These are phyloP conservation scores for Fregata magnificens DNA, from an alignment of 2,113 vertebrate genomes.

Conservation along the genomic window DNA sequence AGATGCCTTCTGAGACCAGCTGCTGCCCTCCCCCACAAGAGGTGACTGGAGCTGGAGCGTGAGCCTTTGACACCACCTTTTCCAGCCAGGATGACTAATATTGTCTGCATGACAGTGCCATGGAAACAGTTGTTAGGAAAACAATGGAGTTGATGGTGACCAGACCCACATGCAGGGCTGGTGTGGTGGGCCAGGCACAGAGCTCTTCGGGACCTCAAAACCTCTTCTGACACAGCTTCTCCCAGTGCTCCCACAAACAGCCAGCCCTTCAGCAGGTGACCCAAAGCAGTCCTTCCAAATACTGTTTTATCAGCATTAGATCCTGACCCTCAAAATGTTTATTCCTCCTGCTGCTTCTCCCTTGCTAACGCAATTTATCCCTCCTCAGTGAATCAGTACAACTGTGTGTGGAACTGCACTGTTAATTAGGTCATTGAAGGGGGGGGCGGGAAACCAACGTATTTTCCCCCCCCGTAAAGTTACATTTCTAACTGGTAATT, in stretches of 20 bases:
- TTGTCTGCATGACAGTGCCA: neutral
- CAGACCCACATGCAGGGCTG: neutral
- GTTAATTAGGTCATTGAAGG: neutral
- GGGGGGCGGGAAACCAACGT: neutral
- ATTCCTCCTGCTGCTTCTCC: neutral
- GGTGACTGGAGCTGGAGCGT: neutral
- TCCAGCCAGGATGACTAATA: neutral
- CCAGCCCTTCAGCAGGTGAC: neutral
- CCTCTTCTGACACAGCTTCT: neutral
- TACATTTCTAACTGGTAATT: neutral
- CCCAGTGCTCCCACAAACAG: neutral
- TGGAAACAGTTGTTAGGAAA: neutral
- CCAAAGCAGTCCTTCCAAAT: neutral
- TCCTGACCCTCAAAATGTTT: neutral
- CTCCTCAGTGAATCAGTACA: neutral
- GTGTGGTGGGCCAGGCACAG: neutral
- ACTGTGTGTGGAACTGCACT: rapidly evolving
- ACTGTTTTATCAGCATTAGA: neutral
- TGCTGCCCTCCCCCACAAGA: neutral
- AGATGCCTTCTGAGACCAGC: neutral
- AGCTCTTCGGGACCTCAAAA: neutral
- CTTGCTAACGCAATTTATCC: neutral
- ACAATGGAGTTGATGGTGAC: neutral
- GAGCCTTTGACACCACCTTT: neutral
- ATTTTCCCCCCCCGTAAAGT: neutral